Conservation (phyloP, 2,888 invertebrate genomes). For the Drosophila demipolita region DNA sequence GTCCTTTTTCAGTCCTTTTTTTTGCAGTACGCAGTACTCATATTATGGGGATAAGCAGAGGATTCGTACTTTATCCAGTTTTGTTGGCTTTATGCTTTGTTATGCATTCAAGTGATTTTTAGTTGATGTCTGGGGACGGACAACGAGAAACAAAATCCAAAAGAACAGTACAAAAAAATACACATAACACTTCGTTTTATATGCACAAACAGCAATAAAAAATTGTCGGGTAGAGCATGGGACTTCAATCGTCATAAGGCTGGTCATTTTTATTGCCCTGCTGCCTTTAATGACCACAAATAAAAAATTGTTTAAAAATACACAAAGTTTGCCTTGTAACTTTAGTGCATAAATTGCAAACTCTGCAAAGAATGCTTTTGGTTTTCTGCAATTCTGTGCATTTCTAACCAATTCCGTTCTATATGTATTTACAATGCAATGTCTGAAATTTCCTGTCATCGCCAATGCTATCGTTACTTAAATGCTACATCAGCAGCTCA, state of each 20-base stretch:
- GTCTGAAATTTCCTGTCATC: conserved; percentile 36
- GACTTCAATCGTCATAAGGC: not conserved
- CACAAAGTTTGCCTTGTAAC: conserved; percentile 19
- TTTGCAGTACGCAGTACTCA: conserved; percentile 25
- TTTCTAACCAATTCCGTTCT: conserved; percentile 20
- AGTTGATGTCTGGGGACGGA: conserved; percentile 15
- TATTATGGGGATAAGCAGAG: conserved; percentile 24
- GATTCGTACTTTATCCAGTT: conserved; percentile 25
- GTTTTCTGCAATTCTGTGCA: conserved; percentile 17
- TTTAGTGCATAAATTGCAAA: conserved; percentile 15
- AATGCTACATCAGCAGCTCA: conserved; percentile 56
- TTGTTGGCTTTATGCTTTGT: conserved; percentile 56
- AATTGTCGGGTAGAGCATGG: not conserved
- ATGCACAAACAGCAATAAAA: conserved; percentile 15
- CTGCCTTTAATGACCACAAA: conserved; percentile 8
- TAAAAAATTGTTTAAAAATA: conserved; percentile 9
- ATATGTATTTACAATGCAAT: conserved; percentile 7
- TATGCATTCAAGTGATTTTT: conserved; percentile 60
- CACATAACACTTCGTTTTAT: conserved; percentile 26
- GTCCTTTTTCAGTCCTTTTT: conserved; percentile 32
- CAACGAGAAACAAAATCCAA: not conserved
- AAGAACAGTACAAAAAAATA: conserved; percentile 11
- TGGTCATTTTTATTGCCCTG: conserved; percentile 30
- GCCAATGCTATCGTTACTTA: conserved; percentile 28
- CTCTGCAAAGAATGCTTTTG: conserved; percentile 5